Evolutionary conservation across 1,140 invertebrate species (phyloP), one percentile per base, ranked within the genome.

Genomic region (Andrena cerasifolii): DNA sequence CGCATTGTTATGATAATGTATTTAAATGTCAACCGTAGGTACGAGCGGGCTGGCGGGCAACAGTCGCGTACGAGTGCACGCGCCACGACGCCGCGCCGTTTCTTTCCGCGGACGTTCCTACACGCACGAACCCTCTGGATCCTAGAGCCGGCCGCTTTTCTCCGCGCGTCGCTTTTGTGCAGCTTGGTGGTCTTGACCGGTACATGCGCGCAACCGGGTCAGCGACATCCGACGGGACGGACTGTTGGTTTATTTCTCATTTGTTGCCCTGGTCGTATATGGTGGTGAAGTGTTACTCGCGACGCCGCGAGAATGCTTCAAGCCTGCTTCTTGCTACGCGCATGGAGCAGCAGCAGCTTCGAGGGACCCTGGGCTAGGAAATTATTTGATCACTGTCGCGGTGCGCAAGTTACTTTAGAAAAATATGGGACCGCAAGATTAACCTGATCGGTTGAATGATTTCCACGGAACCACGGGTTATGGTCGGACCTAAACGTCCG

Each of bases 1-100:
- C 72, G 86, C 88, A 88, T 89, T 89, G 86, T 89, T 89, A 89
- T 89, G 88, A 88, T 89, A 89, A 89, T 89, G 83, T 78, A 85
- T 85, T 85, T 85, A 85, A 85, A 85, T 85, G 79, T 85, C 83
- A 85, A 74, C 71, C 68, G 59, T 71, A 87, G 31, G 77, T 61
- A 78, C 56, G 31, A 40, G 21, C 56, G 33, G 45, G n/a, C 59
- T 59, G 31, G 72, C 53, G 36, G 24, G 71, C 77, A 16, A 45
- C 33, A 54, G 78, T n/a, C 66, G 76, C 79, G 63, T 65, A 72
- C 74, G 68, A 74, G 77, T 80, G 73, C 74, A 80, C 84, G 74
- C 84, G 75, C 53, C 66, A 58, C 36, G 43, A 40, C 53, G 33
- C 59, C n/a, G 31, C 51, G 77, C 36, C 45, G 54, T 78, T 63